A percentile compares a stretch with the other conserved stretches of the same genome.
phyloP scores from a whole-genome alignment of 2,113 vertebrate genomes.

The Centropus bengalensis region DNA sequence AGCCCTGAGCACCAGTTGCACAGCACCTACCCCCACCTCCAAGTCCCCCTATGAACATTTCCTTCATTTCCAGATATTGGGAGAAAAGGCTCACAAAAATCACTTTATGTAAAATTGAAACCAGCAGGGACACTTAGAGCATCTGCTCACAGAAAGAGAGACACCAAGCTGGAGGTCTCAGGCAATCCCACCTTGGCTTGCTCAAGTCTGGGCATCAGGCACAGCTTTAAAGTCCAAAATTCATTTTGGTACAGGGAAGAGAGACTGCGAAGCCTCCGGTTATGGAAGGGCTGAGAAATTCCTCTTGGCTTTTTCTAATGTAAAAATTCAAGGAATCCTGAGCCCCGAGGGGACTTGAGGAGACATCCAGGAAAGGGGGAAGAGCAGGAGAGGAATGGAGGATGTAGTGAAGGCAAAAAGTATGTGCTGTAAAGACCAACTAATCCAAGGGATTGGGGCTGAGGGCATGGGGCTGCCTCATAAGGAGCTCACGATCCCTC shows the following conservation, averaged over 20 bases:
- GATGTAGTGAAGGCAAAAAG: conserved; percentile 4
- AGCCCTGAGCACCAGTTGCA: not conserved
- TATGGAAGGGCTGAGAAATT: conserved; percentile 18
- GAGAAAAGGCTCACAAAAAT: not conserved
- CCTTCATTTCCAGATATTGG: not conserved
- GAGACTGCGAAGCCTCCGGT: not conserved
- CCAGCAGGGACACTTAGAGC: not conserved
- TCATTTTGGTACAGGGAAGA: not conserved
- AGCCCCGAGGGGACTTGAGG: conserved; percentile 45
- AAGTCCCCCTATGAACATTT: not conserved
- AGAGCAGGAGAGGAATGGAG: not conserved
- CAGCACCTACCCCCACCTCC: too few relatives aligned
- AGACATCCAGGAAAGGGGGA: conserved; percentile 41
- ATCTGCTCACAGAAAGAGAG: not conserved
- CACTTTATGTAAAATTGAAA: not conserved
- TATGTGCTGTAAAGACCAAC: not conserved
- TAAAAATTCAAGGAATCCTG: conserved; percentile 64
- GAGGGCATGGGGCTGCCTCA: not conserved
- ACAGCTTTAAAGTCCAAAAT: not conserved
- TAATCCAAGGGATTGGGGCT: not conserved
- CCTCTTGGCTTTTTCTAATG: conserved; percentile 21
- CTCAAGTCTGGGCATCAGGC: not conserved
- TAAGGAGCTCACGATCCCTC: not conserved
- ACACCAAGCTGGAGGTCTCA: not conserved
- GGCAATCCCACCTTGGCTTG: not conserved